Conservation (phyloP, 2,797 vertebrate species). For the Xenentodon cancila region DNA sequence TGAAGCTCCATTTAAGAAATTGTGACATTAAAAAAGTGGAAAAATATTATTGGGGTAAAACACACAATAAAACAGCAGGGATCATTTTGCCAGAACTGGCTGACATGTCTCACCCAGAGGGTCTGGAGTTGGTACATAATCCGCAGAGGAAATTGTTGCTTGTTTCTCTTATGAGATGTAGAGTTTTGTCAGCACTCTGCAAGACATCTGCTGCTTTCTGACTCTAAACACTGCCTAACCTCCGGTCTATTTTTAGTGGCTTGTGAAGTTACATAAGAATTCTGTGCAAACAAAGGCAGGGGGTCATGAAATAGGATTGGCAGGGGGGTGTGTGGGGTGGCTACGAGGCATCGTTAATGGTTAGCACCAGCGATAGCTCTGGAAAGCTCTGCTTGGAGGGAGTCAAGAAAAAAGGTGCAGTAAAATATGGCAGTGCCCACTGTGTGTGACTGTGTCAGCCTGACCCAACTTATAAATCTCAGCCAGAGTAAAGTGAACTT, state of each 20-base stretch:
- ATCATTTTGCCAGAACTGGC: slow-evolving; percentile 14
- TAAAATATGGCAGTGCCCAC: slow-evolving; percentile 51
- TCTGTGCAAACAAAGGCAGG: slow-evolving; percentile 57
- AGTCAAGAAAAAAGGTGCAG: slow-evolving; percentile 52
- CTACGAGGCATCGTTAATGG: slow-evolving; percentile 53
- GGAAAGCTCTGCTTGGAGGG: slow-evolving; percentile 40
- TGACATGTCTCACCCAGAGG: slow-evolving; percentile 17
- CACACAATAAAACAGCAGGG: slow-evolving; percentile 17
- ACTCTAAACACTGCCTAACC: slow-evolving; percentile 61
- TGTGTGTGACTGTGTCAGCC: slow-evolving; percentile 44
- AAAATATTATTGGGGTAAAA: slow-evolving; percentile 36
- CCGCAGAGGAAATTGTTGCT: slow-evolving; percentile 42
- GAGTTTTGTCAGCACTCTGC: slow-evolving; percentile 49
- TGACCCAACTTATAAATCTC: slow-evolving; percentile 57
- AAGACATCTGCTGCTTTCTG: slow-evolving; percentile 45
- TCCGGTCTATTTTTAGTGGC: slow-evolving; percentile 69
- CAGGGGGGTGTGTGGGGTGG: slow-evolving; percentile 18
- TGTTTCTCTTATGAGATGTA: slow-evolving; percentile 26
- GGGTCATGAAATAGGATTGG: slow-evolving; percentile 62
- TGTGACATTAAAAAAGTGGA: slow-evolving; percentile 16
- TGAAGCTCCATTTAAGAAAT: slow-evolving; percentile 34
- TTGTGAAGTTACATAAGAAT: slow-evolving; percentile 70
- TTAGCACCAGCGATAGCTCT: slow-evolving; percentile 32
- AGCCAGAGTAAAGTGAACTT: slow-evolving; percentile 61
- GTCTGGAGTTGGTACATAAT: slow-evolving; percentile 26